A percentile compares a stretch with the other conserved stretches of the same genome.
These are phyloP conservation scores for Crotalus tigris DNA, from an alignment of 2,113 vertebrate genomes.

Conservation along the genomic window DNA sequence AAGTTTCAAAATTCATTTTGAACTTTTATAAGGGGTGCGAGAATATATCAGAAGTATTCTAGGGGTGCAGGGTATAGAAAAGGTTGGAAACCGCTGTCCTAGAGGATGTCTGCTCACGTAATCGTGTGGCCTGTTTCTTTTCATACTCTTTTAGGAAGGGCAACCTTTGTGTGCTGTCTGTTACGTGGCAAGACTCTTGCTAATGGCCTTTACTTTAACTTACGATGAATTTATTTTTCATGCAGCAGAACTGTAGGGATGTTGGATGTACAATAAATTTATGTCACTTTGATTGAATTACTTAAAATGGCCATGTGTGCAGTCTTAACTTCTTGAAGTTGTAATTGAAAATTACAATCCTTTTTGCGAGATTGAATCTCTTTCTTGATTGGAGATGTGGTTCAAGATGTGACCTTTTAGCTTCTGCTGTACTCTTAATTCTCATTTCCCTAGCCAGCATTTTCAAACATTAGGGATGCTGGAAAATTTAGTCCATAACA, in stretches of 20 bases:
- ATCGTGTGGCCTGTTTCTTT: not conserved
- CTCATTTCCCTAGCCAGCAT: not conserved
- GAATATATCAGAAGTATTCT: too few species aligned
- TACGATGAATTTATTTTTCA: not conserved
- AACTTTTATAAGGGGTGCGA: too few species aligned
- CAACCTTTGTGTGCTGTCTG: not conserved
- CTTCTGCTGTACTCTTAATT: not conserved
- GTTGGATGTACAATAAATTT: not conserved
- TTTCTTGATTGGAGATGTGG: not conserved
- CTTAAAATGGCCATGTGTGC: not conserved
- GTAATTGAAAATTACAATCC: not conserved
- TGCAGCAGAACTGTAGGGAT: not conserved
- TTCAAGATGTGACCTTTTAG: not conserved
- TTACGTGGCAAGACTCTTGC: not conserved
- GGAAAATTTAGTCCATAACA: not conserved
- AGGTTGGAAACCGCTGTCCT: too few species aligned
- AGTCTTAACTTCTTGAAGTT: not conserved
- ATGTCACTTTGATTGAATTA: not conserved
- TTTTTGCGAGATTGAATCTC: not conserved
- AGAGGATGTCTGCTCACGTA: not conserved
- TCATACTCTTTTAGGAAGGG: not conserved
- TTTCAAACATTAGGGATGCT: not conserved
- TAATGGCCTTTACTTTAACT: not conserved
- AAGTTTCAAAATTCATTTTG: too few species aligned
- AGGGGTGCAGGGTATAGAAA: too few species aligned